These are phyloP conservation scores for Pagetopsis macropterus DNA, from an alignment of 2,797 vertebrate species.

Conservation along the genomic window DNA sequence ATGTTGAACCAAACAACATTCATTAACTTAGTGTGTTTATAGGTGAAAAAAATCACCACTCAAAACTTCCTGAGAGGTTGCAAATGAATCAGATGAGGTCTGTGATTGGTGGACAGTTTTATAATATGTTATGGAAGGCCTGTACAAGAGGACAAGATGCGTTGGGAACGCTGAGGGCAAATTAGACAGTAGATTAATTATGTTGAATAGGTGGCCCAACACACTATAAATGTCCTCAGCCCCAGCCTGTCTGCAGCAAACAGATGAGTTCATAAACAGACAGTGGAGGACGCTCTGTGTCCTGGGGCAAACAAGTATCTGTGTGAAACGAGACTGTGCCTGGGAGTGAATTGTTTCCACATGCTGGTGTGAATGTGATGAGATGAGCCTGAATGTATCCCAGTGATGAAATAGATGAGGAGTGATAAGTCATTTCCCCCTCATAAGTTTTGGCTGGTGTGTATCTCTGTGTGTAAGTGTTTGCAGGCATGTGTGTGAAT, in stretches of 20 bases:
- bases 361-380: constrained; percentile 19
- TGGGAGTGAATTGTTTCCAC: constrained; percentile 29
- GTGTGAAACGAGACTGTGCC: constrained; percentile 2
- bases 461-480: neutral
- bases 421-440: constrained; percentile 37
- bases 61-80: constrained; percentile 23
- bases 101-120: constrained; percentile 38
- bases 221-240: constrained; percentile 67
- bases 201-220: constrained; percentile 48
- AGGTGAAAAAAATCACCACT: constrained; percentile 1
- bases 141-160: constrained; percentile 60
- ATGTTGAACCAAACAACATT: constrained; percentile 25
- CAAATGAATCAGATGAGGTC: constrained; percentile 43
- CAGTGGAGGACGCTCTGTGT: constrained; percentile 53
- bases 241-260: constrained; percentile 67
- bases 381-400: constrained; percentile 18
- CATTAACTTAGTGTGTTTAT: neutral
- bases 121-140: constrained; percentile 47
- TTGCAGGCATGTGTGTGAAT: constrained; percentile 11
- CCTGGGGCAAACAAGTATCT: constrained; percentile 52
- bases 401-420: constrained; percentile 37
- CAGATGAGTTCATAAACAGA: constrained; percentile 77
- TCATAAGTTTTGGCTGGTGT: constrained; percentile 6
- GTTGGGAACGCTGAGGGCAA: constrained; percentile 53
- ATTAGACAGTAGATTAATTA: constrained; percentile 74